phyloP scores from a whole-genome alignment of 1,140 invertebrate species.

The Halyomorpha halys region DNA sequence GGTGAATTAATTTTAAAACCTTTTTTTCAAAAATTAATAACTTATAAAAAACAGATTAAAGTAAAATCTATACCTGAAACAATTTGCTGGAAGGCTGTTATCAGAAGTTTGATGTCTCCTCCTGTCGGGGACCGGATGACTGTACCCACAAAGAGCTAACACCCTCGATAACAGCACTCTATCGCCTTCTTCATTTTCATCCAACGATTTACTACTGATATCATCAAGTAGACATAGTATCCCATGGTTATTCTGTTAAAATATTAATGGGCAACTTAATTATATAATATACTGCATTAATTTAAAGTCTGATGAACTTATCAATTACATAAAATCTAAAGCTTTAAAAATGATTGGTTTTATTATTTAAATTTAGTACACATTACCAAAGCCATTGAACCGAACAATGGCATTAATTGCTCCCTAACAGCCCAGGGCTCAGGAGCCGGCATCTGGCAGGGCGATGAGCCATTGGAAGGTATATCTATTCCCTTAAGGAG shows the following conservation, averaged over 20 bases:
- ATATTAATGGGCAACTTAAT: neutral
- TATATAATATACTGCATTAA: conserved; percentile 18
- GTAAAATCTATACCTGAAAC: conserved; percentile 31
- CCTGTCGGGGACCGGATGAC: conserved; percentile 29
- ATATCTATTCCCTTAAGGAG: too few species aligned
- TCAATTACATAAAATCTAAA: too few species aligned
- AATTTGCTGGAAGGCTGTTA: conserved; percentile 33
- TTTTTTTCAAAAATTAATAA: too few species aligned
- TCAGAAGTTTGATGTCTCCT: conserved; percentile 29
- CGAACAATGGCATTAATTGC: too few species aligned
- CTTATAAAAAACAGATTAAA: neutral
- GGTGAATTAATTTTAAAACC: too few species aligned
- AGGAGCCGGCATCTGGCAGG: too few species aligned
- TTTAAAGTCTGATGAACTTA: too few species aligned
- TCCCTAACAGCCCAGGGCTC: too few species aligned
- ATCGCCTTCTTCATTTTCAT: conserved; percentile 50
- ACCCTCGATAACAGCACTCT: conserved; percentile 61
- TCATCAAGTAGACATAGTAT: conserved; percentile 61
- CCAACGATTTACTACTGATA: conserved; percentile 46
- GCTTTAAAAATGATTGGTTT: too few species aligned
- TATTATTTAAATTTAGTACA: too few species aligned
- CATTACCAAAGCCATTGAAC: too few species aligned
- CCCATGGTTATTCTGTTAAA: conserved; percentile 45
- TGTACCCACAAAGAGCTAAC: conserved; percentile 45
- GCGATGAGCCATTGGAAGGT: too few species aligned